Evolutionary conservation across 2,797 vertebrate genomes (phyloP), one percentile per base, ranked within the genome.

Genomic region (Gouania willdenowi): DNA sequence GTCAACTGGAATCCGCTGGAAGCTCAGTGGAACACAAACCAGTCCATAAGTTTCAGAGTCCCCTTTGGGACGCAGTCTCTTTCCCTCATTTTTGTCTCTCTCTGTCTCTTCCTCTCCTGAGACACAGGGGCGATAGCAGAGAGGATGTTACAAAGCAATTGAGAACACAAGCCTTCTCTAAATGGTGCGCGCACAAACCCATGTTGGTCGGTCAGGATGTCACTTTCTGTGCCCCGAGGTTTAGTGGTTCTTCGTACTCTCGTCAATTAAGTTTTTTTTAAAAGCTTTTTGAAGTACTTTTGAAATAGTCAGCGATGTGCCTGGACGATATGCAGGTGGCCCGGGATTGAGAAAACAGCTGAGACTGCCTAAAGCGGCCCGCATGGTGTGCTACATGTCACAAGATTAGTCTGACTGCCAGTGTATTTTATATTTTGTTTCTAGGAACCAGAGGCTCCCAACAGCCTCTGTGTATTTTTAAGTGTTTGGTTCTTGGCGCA

Each of bases 21-120:
- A 59, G 35, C 60, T 72, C 62, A 48, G 51, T 61, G 65, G 65
- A 69, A 72, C 66, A 75, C 52, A 72, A 77, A 75, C 55, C 61
- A 54, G 78, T 80, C 65, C 72, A 75, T 61, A 72, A 75, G 72
- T 66, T 77, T 72, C 75, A 34, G 64, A 70, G 55, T 66, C 68
- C 78, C 73, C 80, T 37, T 47, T 76, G 77, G 73, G 75, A 63
- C 66, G 1, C 0, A 2, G 27, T 28, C 41, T 26, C 44, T 49
- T 9, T 10, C 20, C 30, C 12, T 26, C 7, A 41, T 32, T 26
- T 24, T 3, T 5, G 31, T 15, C 29, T 22, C 17, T 29, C 19
- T 21, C 20, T 24, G 29, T 41, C 15, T 20, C 24, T 26, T 26
- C 29, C 34, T 64, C 66, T 75, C 78, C 71, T 20, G 47, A 75